phyloP scores from a whole-genome alignment of 2,797 vertebrate genomes.

The Gymnocypris eckloni region DNA sequence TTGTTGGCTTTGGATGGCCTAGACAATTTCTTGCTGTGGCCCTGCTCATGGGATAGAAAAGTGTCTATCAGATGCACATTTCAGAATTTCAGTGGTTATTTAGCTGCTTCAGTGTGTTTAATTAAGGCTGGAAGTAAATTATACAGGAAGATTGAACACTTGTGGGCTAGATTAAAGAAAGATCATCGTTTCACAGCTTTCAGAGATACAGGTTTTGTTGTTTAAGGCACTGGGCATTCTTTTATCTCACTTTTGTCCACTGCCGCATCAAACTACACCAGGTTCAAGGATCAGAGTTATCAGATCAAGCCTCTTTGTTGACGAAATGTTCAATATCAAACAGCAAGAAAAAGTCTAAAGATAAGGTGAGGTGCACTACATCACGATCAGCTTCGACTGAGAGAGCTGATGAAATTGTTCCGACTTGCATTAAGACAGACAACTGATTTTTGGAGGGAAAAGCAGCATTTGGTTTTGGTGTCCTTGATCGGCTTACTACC shows the following conservation, averaged over 20 bases:
- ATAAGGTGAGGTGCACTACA: slow-evolving; percentile 10
- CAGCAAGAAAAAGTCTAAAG: slow-evolving; percentile 19
- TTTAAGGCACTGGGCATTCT: slow-evolving; percentile 7
- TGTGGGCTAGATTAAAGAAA: neutral
- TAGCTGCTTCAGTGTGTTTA: slow-evolving; percentile 5
- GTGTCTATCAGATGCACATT: neutral
- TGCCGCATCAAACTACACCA: neutral
- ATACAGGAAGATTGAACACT: neutral
- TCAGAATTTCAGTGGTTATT: neutral
- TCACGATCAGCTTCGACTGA: neutral
- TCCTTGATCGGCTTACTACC: slow-evolving; percentile 36
- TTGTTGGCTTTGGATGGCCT: neutral
- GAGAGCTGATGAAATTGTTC: slow-evolving; percentile 10
- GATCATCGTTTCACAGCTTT: neutral
- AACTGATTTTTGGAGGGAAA: slow-evolving; percentile 8
- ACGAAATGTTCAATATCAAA: slow-evolving; percentile 37
- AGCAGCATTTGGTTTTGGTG: slow-evolving; percentile 34
- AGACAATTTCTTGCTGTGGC: neutral
- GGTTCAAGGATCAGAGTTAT: slow-evolving; percentile 27
- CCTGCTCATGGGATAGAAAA: neutral
- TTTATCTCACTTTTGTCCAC: slow-evolving; percentile 40
- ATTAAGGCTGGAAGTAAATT: neutral
- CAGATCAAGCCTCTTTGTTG: slow-evolving; percentile 32
- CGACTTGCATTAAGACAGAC: slow-evolving; percentile 7
- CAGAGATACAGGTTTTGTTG: slow-evolving; percentile 15